These are phyloP conservation scores for Eulemur albifrons DNA, from an alignment of 2,797 vertebrate species.

Conservation along the genomic window DNA sequence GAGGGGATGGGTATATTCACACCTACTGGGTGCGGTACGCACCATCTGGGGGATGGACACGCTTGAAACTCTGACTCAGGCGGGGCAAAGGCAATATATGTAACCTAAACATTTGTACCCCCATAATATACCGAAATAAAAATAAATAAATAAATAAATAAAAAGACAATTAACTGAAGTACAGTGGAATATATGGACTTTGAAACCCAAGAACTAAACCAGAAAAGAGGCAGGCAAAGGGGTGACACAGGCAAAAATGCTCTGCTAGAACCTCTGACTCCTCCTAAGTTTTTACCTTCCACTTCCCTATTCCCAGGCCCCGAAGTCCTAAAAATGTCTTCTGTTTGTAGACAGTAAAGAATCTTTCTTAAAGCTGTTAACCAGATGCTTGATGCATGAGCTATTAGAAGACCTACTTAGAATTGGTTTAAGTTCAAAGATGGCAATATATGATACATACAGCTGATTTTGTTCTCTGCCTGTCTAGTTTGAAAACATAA, in stretches of 20 bases:
- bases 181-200: not conserved
- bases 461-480: not conserved
- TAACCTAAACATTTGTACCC: too few species aligned
- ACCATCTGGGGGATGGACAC: too few species aligned
- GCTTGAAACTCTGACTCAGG: too few species aligned
- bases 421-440: not conserved
- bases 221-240: not conserved
- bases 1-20: too few species aligned
- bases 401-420: not conserved
- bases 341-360: not conserved
- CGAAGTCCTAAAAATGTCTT: not conserved
- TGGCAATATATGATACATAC: not conserved
- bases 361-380: not conserved
- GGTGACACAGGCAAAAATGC: not conserved
- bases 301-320: not conserved
- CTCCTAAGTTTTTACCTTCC: not conserved
- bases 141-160: too few species aligned
- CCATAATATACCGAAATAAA: too few species aligned
- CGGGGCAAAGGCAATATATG: too few species aligned
- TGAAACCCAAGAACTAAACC: not conserved
- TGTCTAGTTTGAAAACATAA: not conserved
- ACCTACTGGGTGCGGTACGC: too few species aligned
- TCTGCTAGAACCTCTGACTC: not conserved
- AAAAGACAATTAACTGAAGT: not conserved
- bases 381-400: not conserved